These are phyloP conservation scores for Clinocottus analis DNA, from an alignment of 2,113 vertebrate genomes.

Conservation along the genomic window DNA sequence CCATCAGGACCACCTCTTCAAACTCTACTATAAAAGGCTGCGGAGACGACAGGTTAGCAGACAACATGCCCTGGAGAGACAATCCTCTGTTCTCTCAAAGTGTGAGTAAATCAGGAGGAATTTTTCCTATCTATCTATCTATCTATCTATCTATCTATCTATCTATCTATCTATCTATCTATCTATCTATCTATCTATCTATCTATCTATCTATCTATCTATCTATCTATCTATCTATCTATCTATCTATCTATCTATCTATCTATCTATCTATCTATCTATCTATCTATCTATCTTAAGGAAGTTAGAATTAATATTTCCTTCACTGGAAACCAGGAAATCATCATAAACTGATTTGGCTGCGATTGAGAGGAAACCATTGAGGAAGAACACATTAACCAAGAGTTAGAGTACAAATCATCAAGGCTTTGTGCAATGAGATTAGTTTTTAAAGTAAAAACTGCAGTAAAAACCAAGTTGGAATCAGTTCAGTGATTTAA, in stretches of 20 bases:
- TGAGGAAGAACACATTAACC: not conserved
- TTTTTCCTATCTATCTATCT: no score
- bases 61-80: constrained; percentile 38
- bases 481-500: not conserved
- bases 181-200: no score
- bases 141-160: no score
- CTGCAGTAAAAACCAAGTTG: not conserved
- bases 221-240: no score
- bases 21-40: not conserved
- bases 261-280: no score
- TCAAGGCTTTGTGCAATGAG: not conserved
- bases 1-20: constrained; percentile 22
- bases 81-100: constrained; percentile 32
- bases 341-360: not conserved
- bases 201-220: no score
- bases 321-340: not conserved
- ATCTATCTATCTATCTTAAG: no score
- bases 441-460: not conserved
- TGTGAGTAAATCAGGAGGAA: constrained; percentile 35
- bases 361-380: not conserved
- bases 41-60: not conserved
- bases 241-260: no score
- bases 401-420: not conserved
- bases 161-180: no score
- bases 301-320: not conserved